Conservation (phyloP, 1,140 invertebrate genomes). For the Drosophila erecta region DNA sequence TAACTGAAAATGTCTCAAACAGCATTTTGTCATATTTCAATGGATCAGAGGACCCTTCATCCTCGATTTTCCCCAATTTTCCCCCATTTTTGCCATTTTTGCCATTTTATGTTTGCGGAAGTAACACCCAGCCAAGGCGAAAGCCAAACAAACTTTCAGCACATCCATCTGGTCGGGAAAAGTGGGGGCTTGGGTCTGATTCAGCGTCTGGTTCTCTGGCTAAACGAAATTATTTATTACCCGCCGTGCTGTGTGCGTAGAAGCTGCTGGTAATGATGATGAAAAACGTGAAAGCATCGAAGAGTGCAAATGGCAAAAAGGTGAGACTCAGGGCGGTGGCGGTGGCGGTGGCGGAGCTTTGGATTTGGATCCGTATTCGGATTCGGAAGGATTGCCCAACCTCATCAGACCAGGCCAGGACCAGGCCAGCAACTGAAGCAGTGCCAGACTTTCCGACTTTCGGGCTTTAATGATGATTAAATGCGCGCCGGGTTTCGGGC, state of each 20-base stretch:
- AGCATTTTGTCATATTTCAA: conserved; percentile 83
- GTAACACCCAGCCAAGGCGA: conserved; percentile 51
- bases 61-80: conserved; percentile 1
- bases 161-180: conserved; percentile 56
- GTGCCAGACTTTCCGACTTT: conserved; percentile 22
- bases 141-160: conserved; percentile 76
- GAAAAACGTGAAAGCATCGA: conserved; percentile 83
- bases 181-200: conserved; percentile 37
- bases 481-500: conserved; percentile 52
- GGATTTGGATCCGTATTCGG: conserved; percentile 12
- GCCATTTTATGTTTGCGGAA: conserved; percentile 76
- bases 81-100: not conserved
- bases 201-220: conserved; percentile 49
- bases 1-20: conserved; percentile 83
- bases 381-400: conserved; percentile 65
- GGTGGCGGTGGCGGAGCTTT: no score
- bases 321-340: no score
- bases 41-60: conserved; percentile 36
- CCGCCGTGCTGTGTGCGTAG: conserved; percentile 43
- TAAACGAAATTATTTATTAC: conserved; percentile 84
- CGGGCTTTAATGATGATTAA: conserved; percentile 76
- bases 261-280: conserved; percentile 76
- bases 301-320: conserved; percentile 77
- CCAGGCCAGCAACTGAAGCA: conserved; percentile 8
- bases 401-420: not conserved